phyloP scores from a whole-genome alignment of 2,797 vertebrate species.

The Propithecus perrieri region DNA sequence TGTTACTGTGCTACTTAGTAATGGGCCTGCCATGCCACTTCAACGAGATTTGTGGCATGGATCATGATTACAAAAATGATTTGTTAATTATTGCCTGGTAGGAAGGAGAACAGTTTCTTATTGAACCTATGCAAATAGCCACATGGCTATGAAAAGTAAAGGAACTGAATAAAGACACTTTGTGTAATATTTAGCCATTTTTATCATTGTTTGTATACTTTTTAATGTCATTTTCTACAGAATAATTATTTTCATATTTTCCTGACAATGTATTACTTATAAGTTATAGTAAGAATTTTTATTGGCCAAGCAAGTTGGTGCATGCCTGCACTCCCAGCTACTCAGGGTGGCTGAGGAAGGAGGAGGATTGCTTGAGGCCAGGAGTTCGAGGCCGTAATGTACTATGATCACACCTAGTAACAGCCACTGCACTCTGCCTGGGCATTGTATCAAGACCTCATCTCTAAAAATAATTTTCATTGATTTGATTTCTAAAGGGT shows the following conservation, averaged over 20 bases:
- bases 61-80: not conserved
- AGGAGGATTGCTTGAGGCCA: not conserved
- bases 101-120: not conserved
- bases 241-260: slow-evolving; percentile 31
- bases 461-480: not conserved
- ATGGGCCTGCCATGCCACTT: not conserved
- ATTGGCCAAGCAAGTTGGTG: not conserved
- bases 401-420: too few relatives aligned
- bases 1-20: not conserved
- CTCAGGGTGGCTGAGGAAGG: not conserved
- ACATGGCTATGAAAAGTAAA: slow-evolving; percentile 6
- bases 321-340: not conserved
- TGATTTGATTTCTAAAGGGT: not conserved
- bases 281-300: slow-evolving; percentile 1
- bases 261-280: not conserved
- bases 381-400: too few relatives aligned
- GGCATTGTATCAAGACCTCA: too few relatives aligned
- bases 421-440: too few relatives aligned
- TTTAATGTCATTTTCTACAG: not conserved
- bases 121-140: not conserved
- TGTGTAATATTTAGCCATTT: slow-evolving; percentile 25
- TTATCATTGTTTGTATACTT: not conserved
- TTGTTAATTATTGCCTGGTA: not conserved
- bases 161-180: not conserved
- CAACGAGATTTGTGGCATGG: not conserved